Evolutionary conservation across 2,113 vertebrate species (phyloP).

Genomic region (Pelvicachromis taeniatus): DNA sequence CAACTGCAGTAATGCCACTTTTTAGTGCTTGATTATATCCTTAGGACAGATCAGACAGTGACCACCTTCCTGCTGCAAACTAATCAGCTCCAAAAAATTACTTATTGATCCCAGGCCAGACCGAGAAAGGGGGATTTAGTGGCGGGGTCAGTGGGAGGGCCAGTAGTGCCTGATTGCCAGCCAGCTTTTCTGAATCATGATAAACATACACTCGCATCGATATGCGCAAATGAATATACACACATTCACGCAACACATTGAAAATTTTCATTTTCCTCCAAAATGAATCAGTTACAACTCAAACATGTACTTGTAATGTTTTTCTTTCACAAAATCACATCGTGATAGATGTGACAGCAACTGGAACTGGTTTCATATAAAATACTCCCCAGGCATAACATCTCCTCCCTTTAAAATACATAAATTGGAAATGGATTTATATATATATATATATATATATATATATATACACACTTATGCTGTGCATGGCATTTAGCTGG

Average conservation of each 20-base stretch:
- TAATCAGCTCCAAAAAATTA: slow-evolving; percentile 99
- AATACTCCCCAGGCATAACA: slow-evolving; percentile 6
- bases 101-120: slow-evolving; percentile 88
- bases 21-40: slow-evolving; percentile 95
- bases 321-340: slow-evolving; percentile 24
- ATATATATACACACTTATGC: slow-evolving; percentile 32
- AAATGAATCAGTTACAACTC: slow-evolving; percentile 59
- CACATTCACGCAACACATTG: background rate
- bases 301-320: slow-evolving; percentile 40
- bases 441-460: slow-evolving; percentile 52
- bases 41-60: slow-evolving; percentile 84
- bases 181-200: slow-evolving; percentile 29
- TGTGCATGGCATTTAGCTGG: slow-evolving; percentile 53
- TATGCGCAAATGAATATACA: background rate
- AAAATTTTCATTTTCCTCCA: background rate
- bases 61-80: slow-evolving; percentile 86
- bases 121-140: slow-evolving; percentile 76
- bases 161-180: slow-evolving; percentile 28
- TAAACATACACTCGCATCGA: background rate
- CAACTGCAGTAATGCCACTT: slow-evolving; percentile 74
- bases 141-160: slow-evolving; percentile 79
- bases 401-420: slow-evolving; percentile 29
- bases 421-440: slow-evolving; percentile 68
- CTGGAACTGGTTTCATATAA: background rate
- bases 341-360: background rate